These are phyloP conservation scores for Chloroceryle aenea DNA, from an alignment of 2,113 vertebrate genomes.

Conservation along the genomic window DNA sequence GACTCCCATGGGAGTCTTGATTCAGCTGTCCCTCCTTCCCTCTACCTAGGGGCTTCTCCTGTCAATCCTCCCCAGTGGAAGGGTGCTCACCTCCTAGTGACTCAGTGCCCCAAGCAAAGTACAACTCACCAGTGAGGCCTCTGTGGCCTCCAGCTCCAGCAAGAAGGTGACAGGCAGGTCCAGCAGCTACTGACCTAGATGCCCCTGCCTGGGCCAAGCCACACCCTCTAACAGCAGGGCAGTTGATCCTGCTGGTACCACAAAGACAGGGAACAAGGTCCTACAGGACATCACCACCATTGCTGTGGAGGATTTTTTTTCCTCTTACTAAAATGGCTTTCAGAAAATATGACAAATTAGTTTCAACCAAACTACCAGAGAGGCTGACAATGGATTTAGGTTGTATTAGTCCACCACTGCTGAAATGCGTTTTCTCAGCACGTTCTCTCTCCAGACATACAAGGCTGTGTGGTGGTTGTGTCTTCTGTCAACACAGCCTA, in stretches of 20 bases:
- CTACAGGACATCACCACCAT: background rate
- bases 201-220: background rate
- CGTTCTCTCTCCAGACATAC: background rate
- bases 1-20: background rate
- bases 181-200: background rate
- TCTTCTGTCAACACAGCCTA: background rate
- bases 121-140: background rate
- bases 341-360: background rate
- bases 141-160: background rate
- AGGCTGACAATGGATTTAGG: background rate
- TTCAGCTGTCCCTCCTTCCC: background rate
- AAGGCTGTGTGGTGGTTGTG: rapidly evolving
- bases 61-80: background rate
- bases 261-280: background rate
- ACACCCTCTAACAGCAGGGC: background rate
- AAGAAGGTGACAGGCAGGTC: background rate
- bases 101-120: background rate
- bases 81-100: background rate
- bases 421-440: background rate
- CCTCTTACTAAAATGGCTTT: background rate
- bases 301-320: background rate
- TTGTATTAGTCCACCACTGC: background rate
- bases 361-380: background rate
- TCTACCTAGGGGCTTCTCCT: background rate
- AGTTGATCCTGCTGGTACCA: rapidly evolving